A percentile compares a stretch with the other conserved stretches of the same genome.
These are phyloP conservation scores for Rhizomys pruinosus DNA, from an alignment of 2,113 vertebrate genomes.

Conservation along the genomic window DNA sequence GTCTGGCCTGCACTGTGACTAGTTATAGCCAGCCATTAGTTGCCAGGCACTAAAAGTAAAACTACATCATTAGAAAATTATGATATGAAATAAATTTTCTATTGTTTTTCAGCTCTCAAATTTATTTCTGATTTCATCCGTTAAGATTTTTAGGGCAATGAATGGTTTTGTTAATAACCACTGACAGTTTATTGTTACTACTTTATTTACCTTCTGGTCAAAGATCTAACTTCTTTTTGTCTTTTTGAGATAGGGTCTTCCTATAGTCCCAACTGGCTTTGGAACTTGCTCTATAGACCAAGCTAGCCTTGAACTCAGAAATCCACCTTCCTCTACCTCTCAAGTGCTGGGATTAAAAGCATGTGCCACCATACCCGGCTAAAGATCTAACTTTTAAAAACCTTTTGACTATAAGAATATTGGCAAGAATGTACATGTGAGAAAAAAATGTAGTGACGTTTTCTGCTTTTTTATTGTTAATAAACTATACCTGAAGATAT, in stretches of 20 bases:
- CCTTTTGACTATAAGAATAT: neutral
- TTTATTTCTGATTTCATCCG: neutral
- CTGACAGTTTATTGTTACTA: neutral
- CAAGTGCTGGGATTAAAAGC: too few species aligned
- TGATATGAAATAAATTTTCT: neutral
- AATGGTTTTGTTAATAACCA: neutral
- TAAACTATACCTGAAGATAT: neutral
- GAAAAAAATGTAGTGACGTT: neutral
- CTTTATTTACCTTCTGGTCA: neutral
- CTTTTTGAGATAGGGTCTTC: too few species aligned
- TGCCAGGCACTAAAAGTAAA: neutral
- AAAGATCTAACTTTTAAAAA: slow-evolving; percentile 29
- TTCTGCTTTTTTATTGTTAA: neutral
- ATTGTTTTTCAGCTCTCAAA: neutral
- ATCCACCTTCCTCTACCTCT: too few species aligned
- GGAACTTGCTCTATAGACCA: too few species aligned
- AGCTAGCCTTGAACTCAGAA: too few species aligned
- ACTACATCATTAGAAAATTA: neutral
- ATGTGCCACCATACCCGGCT: too few species aligned
- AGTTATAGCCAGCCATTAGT: neutral
- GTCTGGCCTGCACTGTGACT: neutral
- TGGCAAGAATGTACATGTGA: neutral
- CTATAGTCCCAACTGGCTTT: too few species aligned
- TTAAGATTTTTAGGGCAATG: neutral
- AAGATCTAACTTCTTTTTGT: too few species aligned